Conservation (phyloP, 1,140 invertebrate species). For the Dendrolimus punctatus region DNA sequence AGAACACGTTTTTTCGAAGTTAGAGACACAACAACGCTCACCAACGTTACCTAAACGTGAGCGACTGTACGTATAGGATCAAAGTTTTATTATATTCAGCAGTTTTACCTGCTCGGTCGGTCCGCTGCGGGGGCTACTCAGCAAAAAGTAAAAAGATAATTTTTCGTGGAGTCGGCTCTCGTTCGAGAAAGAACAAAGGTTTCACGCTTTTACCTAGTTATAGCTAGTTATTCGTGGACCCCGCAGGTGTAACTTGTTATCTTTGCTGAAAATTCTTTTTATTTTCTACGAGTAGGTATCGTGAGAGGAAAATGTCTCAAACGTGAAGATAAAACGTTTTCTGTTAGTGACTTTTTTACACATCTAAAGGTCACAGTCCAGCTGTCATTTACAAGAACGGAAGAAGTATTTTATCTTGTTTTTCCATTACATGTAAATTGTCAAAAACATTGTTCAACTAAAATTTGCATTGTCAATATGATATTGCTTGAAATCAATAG, state of each 20-base stretch:
- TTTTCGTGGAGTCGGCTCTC: conserved; percentile 46
- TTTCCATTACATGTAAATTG: too few species aligned
- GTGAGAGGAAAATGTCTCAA: conserved; percentile 17
- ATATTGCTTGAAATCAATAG: conserved; percentile 19
- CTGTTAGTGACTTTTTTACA: not conserved
- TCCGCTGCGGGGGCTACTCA: conserved; percentile 31
- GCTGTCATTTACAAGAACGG: not conserved
- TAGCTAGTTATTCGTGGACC: conserved; percentile 50
- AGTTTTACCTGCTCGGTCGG: conserved; percentile 46
- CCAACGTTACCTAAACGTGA: conserved; percentile 9
- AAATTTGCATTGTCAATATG: too few species aligned
- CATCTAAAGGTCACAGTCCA: not conserved
- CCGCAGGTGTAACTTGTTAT: conserved; percentile 64
- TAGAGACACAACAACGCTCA: conserved; percentile 9
- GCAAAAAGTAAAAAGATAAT: conserved; percentile 64
- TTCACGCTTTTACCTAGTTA: conserved; percentile 52
- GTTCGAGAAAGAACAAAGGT: conserved; percentile 58
- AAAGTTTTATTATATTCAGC: conserved; percentile 38
- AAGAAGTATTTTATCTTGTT: too few species aligned
- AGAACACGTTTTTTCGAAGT: conserved; percentile 5
- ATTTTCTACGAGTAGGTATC: conserved; percentile 30
- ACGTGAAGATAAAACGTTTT: conserved; percentile 18
- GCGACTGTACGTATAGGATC: conserved; percentile 13
- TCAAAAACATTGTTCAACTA: too few species aligned
- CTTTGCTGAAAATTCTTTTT: conserved; percentile 47